Percentiles rank a stretch among this genome's conserved stretches.
Evolutionary conservation across 2,797 vertebrate genomes (phyloP).

Genomic region (Nannoperca australis): DNA sequence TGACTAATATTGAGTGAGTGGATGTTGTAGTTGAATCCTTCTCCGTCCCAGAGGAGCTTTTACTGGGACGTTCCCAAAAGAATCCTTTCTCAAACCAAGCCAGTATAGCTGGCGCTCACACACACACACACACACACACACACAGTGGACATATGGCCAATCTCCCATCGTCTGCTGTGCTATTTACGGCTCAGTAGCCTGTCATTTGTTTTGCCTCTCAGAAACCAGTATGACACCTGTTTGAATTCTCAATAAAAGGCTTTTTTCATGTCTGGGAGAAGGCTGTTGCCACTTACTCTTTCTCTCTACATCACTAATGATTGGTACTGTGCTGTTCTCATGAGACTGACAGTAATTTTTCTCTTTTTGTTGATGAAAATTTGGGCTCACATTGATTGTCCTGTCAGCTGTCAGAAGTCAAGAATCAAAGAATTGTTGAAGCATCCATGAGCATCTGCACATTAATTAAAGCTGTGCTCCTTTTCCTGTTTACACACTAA

Average conservation of each 20-base stretch:
- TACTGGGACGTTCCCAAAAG: slow-evolving; percentile 77
- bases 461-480: slow-evolving; percentile 34
- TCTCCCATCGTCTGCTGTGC: slow-evolving; percentile 83
- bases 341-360: slow-evolving; percentile 53
- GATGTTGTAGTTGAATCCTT: slow-evolving; percentile 59
- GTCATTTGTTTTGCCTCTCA: slow-evolving; percentile 80
- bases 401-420: slow-evolving; percentile 59
- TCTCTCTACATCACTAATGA: slow-evolving; percentile 62
- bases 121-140: slow-evolving; percentile 74
- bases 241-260: slow-evolving; percentile 84
- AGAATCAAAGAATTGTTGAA: slow-evolving; percentile 45
- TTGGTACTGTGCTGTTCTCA: slow-evolving; percentile 44
- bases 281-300: slow-evolving; percentile 73
- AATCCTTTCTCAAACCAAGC: slow-evolving; percentile 75
- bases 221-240: slow-evolving; percentile 85
- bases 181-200: slow-evolving; percentile 84
- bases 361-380: slow-evolving; percentile 49
- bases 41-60: slow-evolving; percentile 75
- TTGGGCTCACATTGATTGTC: slow-evolving; percentile 55
- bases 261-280: slow-evolving; percentile 66
- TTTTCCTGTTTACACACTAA: slow-evolving; percentile 43
- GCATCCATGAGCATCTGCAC: slow-evolving; percentile 54
- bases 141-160: slow-evolving; percentile 83
- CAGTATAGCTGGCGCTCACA: slow-evolving; percentile 74
- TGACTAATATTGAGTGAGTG: slow-evolving; percentile 58